Percentiles rank a stretch among this genome's conserved stretches.
These are phyloP conservation scores for Watsonalla cultraria DNA, from an alignment of 2,888 invertebrate species.

Conservation along the genomic window DNA sequence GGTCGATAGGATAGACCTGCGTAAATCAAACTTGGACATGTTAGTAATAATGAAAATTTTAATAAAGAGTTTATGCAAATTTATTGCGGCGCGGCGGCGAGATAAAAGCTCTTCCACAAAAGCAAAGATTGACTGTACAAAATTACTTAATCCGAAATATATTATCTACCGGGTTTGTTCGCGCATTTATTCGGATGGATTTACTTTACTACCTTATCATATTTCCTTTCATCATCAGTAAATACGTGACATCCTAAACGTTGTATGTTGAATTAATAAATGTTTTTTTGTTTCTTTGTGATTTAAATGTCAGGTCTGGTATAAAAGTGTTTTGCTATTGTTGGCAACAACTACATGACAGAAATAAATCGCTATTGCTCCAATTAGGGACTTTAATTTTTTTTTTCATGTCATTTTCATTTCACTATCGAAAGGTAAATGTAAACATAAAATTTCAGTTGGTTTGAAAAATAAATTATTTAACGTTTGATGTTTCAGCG, in stretches of 20 bases:
- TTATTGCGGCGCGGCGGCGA: slow-evolving; percentile 21
- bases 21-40: slow-evolving; percentile 20
- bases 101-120: slow-evolving; percentile 33
- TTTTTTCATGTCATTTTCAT: too few relatives aligned
- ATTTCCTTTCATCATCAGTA: too few relatives aligned
- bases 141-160: slow-evolving; percentile 25
- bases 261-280: too few relatives aligned
- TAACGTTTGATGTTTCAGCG: slow-evolving; percentile 26
- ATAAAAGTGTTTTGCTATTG: too few relatives aligned
- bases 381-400: too few relatives aligned
- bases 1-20: slow-evolving; percentile 14
- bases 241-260: too few relatives aligned
- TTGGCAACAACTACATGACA: too few relatives aligned
- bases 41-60: slow-evolving; percentile 41
- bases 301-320: too few relatives aligned
- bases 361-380: too few relatives aligned
- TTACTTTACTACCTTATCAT: too few relatives aligned
- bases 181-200: neutral
- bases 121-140: slow-evolving; percentile 35
- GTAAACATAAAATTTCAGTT: slow-evolving; percentile 2
- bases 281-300: too few relatives aligned
- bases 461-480: slow-evolving; percentile 13
- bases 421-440: neutral
- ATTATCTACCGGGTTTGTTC: slow-evolving; percentile 14
- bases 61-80: slow-evolving; percentile 53